phyloP scores from a whole-genome alignment of 2,797 vertebrate species.

The Atherinosoma microstoma region DNA sequence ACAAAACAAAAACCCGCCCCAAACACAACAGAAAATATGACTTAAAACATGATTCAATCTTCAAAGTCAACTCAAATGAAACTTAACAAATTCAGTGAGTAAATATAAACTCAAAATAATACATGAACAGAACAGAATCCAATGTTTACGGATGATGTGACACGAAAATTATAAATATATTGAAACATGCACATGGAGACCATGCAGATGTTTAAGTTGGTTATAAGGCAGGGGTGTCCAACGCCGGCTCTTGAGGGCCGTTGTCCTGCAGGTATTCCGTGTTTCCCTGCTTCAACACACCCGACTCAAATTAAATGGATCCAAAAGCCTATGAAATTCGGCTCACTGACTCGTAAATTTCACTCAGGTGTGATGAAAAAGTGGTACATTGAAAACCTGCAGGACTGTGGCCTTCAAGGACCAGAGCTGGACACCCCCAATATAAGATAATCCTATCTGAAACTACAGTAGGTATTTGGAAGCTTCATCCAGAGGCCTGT shows the following conservation, averaged over 20 bases:
- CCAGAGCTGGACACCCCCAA: too few relatives aligned
- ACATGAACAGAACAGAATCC: constrained; percentile 2
- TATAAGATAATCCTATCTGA: not conserved
- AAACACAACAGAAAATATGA: constrained; percentile 78
- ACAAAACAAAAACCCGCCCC: constrained; percentile 46
- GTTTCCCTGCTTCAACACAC: too few relatives aligned
- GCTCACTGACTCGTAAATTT: too few relatives aligned
- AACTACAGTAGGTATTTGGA: too few relatives aligned
- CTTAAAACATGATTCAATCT: constrained; percentile 44
- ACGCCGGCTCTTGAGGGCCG: too few relatives aligned
- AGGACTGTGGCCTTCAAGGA: too few relatives aligned
- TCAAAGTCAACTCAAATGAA: constrained; percentile 64
- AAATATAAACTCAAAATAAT: not conserved
- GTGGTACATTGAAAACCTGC: too few relatives aligned
- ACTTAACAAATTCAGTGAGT: constrained; percentile 25
- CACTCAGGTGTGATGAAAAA: too few relatives aligned
- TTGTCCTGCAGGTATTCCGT: too few relatives aligned
- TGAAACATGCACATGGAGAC: too few relatives aligned
- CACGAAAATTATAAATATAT: not conserved
- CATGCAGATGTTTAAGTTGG: not conserved
- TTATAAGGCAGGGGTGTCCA: not conserved
- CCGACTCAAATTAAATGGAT: too few relatives aligned
- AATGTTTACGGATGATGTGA: not conserved
- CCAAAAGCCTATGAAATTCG: too few relatives aligned
- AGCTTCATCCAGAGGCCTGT: not conserved